phyloP scores from a whole-genome alignment of 37 sponge, comb jelly and placozoan species.

The Ianthella basta region DNA sequence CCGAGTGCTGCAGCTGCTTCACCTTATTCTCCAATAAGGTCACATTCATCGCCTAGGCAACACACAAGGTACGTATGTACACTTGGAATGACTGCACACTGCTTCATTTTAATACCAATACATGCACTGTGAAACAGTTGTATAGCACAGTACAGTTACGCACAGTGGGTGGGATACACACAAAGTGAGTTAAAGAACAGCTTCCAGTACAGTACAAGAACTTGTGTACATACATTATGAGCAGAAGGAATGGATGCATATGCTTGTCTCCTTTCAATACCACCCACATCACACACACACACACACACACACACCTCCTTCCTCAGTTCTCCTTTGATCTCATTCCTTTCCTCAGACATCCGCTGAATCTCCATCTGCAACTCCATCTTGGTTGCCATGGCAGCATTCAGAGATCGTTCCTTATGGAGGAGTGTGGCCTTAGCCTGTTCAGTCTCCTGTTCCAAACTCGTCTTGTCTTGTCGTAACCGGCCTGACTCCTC shows the following conservation, averaged over 20 bases:
- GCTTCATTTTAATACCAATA: too few relatives aligned
- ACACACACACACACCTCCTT: neutral
- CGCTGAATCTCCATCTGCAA: neutral
- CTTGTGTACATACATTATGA: too few relatives aligned
- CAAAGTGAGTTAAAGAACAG: too few relatives aligned
- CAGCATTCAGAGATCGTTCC: neutral
- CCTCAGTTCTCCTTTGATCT: neutral
- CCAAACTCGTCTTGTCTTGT: neutral
- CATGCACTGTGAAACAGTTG: neutral
- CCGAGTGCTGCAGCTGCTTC: neutral
- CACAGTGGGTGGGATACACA: too few relatives aligned
- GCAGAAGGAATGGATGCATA: too few relatives aligned
- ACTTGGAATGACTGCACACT: too few relatives aligned
- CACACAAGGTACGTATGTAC: too few relatives aligned
- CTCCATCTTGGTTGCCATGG: neutral
- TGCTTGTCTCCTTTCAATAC: too few relatives aligned
- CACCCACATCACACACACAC: too few relatives aligned
- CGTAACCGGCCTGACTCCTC: slow-evolving; percentile 2
- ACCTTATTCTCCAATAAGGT: neutral
- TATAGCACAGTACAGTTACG: neutral
- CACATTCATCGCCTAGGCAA: neutral
- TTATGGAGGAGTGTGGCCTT: neutral
- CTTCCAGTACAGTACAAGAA: too few relatives aligned
- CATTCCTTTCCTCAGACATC: neutral
- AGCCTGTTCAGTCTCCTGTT: neutral